These are phyloP conservation scores for Chloromyia formosa DNA, from an alignment of 2,888 invertebrate species.

Conservation along the genomic window DNA sequence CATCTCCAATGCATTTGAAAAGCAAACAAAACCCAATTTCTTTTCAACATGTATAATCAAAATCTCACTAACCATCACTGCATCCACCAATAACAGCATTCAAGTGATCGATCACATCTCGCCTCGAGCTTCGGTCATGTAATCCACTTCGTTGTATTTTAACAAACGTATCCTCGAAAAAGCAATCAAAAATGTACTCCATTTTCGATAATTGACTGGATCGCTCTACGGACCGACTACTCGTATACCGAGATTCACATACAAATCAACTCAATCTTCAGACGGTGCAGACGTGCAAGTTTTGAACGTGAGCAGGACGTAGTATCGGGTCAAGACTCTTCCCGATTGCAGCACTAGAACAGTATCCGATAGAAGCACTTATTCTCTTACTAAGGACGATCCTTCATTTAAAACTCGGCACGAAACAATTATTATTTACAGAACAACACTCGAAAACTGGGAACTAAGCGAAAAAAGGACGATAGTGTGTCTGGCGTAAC, in stretches of 20 bases:
- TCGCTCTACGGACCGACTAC: background rate
- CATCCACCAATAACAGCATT: slow-evolving; percentile 81
- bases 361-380: background rate
- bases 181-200: slow-evolving; percentile 82
- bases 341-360: background rate
- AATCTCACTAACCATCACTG: slow-evolving; percentile 58
- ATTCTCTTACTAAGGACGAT: background rate
- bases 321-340: background rate
- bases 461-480: background rate
- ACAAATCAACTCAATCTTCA: background rate
- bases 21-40: background rate
- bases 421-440: slow-evolving; percentile 3
- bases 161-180: slow-evolving; percentile 79
- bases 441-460: slow-evolving; percentile 7
- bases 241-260: background rate
- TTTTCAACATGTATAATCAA: slow-evolving; percentile 42
- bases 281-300: background rate
- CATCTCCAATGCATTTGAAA: too few relatives aligned
- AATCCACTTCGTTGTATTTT: slow-evolving; percentile 77
- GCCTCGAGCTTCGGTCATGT: slow-evolving; percentile 75
- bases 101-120: slow-evolving; percentile 79
- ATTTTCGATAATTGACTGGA: slow-evolving; percentile 61
- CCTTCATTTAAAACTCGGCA: background rate
- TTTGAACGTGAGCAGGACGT: background rate
- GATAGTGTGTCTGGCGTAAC: background rate